Evolutionary conservation across 2,888 invertebrate genomes (phyloP).

Genomic region (Dendrolimus houi): DNA sequence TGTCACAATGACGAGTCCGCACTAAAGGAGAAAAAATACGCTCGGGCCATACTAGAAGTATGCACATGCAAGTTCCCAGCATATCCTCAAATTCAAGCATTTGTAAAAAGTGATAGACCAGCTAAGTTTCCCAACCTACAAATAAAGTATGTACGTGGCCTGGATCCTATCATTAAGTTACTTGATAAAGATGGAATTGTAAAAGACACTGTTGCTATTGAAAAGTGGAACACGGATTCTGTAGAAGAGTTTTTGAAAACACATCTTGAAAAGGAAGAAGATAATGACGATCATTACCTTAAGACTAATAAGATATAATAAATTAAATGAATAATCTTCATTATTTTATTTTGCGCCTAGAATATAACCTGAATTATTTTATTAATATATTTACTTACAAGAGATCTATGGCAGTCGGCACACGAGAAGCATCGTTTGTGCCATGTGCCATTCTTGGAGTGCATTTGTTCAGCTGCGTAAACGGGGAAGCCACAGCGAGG

Average conservation of each 20-base stretch:
- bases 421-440: constrained; percentile 97
- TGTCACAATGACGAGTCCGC: constrained; percentile 85
- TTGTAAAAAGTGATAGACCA: constrained; percentile 95
- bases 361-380: too few relatives aligned
- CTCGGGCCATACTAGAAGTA: constrained; percentile 94
- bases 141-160: constrained; percentile 94
- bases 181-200: constrained; percentile 89
- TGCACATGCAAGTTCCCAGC: constrained; percentile 99
- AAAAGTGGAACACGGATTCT: constrained; percentile 99
- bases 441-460: constrained; percentile 94
- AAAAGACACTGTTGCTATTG: constrained; percentile 93
- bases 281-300: constrained; percentile 74
- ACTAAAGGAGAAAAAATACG: constrained; percentile 84
- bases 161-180: constrained; percentile 95
- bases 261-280: constrained; percentile 81
- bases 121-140: constrained; percentile 93
- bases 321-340: constrained; percentile 7
- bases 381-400: constrained; percentile 57
- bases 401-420: constrained; percentile 88
- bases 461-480: constrained; percentile 97
- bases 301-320: constrained; percentile 76
- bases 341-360: constrained; percentile 5
- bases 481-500: constrained; percentile 93
- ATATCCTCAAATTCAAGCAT: constrained; percentile 98
- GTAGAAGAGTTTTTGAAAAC: constrained; percentile 97